Conservation (phyloP, 2,888 invertebrate species). For the Synergus japonicus region DNA sequence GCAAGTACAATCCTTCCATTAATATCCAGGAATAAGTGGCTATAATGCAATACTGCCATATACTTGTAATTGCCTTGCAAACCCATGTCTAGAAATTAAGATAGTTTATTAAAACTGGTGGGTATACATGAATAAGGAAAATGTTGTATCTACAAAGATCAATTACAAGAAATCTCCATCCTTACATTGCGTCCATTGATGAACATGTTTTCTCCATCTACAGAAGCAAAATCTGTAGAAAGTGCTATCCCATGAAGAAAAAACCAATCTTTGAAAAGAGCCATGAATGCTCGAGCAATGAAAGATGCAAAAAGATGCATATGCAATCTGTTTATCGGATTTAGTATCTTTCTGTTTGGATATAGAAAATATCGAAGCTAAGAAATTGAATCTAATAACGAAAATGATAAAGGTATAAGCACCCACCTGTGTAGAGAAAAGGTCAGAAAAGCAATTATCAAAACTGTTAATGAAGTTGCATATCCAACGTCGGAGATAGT, state of each 20-base stretch:
- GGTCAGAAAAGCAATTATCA: slow-evolving; percentile 23
- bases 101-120: background rate
- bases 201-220: slow-evolving; percentile 69
- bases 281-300: slow-evolving; percentile 82
- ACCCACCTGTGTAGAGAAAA: slow-evolving; percentile 20
- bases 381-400: background rate
- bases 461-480: slow-evolving; percentile 10
- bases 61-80: slow-evolving; percentile 82
- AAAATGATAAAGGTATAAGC: background rate
- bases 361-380: background rate
- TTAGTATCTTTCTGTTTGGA: slow-evolving; percentile 81
- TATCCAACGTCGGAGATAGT: slow-evolving; percentile 18
- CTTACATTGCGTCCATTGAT: slow-evolving; percentile 4
- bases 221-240: slow-evolving; percentile 75
- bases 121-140: no score
- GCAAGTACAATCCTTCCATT: slow-evolving; percentile 85
- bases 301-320: slow-evolving; percentile 85
- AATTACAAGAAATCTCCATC: no score
- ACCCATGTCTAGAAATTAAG: slow-evolving; percentile 76
- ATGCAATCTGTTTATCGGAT: slow-evolving; percentile 84
- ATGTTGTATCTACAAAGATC: background rate
- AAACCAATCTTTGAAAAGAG: slow-evolving; percentile 80
- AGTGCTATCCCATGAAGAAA: slow-evolving; percentile 80
- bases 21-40: slow-evolving; percentile 87
- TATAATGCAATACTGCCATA: slow-evolving; percentile 84